phyloP scores from a whole-genome alignment of 2,888 invertebrate genomes.

The Agrochola litura region DNA sequence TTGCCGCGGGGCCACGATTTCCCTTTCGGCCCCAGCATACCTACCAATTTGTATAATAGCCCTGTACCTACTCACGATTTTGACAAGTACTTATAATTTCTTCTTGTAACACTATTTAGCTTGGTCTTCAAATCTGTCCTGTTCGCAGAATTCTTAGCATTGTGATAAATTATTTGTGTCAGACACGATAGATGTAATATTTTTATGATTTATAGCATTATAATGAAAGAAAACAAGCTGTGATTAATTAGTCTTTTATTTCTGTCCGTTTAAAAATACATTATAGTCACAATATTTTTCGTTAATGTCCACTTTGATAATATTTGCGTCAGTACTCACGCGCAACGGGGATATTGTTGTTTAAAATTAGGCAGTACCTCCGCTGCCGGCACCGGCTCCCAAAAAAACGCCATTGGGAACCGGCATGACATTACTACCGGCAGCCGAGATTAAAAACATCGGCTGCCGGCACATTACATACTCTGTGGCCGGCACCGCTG shows the following conservation, averaged over 20 bases:
- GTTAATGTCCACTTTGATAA: slow-evolving; percentile 8
- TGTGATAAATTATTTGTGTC: slow-evolving; percentile 69
- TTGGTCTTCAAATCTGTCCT: slow-evolving; percentile 44
- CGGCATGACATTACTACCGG: too few species aligned
- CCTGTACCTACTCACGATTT: slow-evolving; percentile 37
- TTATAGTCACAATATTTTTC: slow-evolving; percentile 29
- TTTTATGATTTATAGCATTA: slow-evolving; percentile 64
- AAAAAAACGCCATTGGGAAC: too few species aligned
- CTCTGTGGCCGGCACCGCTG: too few species aligned
- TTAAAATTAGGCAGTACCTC: neutral
- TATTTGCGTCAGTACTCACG: slow-evolving; percentile 45
- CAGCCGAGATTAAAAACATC: too few species aligned
- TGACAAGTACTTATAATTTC: slow-evolving; percentile 22
- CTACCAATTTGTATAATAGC: too few species aligned
- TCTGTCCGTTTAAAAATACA: slow-evolving; percentile 37
- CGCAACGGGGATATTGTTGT: slow-evolving; percentile 19
- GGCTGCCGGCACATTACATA: too few species aligned
- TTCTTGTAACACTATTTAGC: slow-evolving; percentile 33
- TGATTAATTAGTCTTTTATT: slow-evolving; percentile 69
- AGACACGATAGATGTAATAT: slow-evolving; percentile 66
- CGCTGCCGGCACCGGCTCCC: too few species aligned
- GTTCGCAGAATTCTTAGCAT: slow-evolving; percentile 56
- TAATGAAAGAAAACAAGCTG: slow-evolving; percentile 78
- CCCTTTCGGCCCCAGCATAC: too few species aligned
- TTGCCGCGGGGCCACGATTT: too few species aligned